A percentile compares a stretch with the other conserved stretches of the same genome.
These are phyloP conservation scores for Leuciscus idus DNA, from an alignment of 2,113 vertebrate genomes.

Conservation along the genomic window DNA sequence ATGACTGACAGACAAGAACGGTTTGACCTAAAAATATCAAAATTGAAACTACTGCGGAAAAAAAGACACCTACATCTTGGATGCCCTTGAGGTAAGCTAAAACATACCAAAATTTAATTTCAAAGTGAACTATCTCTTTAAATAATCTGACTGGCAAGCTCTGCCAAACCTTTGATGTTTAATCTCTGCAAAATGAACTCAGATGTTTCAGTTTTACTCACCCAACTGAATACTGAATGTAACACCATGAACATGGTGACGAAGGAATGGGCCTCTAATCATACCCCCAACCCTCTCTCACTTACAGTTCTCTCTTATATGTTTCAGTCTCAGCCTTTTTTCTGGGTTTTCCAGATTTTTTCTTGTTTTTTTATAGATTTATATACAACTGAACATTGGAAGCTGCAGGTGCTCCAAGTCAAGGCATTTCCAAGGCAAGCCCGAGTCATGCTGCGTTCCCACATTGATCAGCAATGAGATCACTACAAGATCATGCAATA, in stretches of 20 bases:
- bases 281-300: not conserved
- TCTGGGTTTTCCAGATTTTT: not conserved
- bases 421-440: not conserved
- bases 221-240: not conserved
- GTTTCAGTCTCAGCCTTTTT: not conserved
- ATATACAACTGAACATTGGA: not conserved
- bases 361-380: not conserved
- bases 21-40: no score
- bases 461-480: slow-evolving; percentile 12
- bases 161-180: not conserved
- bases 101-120: no score
- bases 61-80: no score
- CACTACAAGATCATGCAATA: not conserved
- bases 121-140: no score
- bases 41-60: no score
- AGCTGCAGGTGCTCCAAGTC: not conserved
- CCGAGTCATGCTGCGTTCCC: not conserved
- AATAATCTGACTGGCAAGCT: not conserved
- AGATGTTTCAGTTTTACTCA: slow-evolving; percentile 20
- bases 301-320: not conserved
- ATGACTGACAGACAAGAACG: no score
- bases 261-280: not conserved
- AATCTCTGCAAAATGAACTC: not conserved
- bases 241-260: not conserved
- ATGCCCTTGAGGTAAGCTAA: no score